phyloP scores from a whole-genome alignment of 2,113 vertebrate species.

The Heliornis fulica region DNA sequence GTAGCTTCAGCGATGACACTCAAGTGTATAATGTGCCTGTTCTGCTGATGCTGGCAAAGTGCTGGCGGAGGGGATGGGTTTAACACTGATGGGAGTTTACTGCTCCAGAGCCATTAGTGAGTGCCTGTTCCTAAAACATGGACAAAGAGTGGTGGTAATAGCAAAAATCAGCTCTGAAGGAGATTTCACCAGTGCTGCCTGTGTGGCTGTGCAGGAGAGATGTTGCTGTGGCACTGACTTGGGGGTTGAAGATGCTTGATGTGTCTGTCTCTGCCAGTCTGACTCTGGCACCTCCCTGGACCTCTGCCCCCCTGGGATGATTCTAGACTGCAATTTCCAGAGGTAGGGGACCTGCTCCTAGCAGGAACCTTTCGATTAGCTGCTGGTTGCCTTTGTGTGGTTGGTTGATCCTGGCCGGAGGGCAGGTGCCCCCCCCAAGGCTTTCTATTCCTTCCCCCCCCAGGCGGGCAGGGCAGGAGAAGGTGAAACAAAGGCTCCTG shows the following conservation, averaged over 20 bases:
- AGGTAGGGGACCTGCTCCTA: background rate
- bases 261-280: no score
- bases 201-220: rapidly evolving
- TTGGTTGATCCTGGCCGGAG: no score
- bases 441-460: no score
- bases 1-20: background rate
- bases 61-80: conserved; percentile 32
- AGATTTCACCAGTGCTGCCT: background rate
- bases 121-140: background rate
- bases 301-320: background rate
- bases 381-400: background rate
- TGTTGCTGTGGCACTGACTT: background rate
- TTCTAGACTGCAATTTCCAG: background rate
- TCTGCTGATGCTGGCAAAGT: conserved; percentile 55
- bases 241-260: no score
- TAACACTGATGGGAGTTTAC: background rate
- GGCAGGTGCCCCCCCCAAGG: no score
- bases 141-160: background rate
- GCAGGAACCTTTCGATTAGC: background rate
- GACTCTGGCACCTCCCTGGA: no score
- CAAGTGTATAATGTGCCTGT: conserved; percentile 11
- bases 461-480: no score
- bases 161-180: background rate
- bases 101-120: background rate
- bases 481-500: no score